phyloP scores from a whole-genome alignment of 2,888 invertebrate species.

The Antheraea yamamai region DNA sequence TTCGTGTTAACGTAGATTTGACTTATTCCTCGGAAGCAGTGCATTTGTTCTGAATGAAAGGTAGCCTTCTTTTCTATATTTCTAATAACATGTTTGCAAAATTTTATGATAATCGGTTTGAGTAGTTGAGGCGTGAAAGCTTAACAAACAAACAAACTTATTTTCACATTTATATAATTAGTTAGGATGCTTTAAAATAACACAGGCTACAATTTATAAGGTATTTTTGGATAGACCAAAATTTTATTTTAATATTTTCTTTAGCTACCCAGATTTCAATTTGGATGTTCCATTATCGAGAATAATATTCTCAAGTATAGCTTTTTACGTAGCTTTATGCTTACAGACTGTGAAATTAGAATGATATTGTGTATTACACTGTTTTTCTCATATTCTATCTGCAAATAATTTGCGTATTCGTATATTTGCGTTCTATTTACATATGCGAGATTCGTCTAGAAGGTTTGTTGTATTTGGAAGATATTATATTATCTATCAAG shows the following conservation, averaged over 20 bases:
- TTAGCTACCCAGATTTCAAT: not conserved
- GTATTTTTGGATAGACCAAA: not conserved
- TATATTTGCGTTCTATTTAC: not conserved
- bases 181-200: too few relatives aligned
- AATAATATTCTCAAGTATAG: slow-evolving; percentile 4
- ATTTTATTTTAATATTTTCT: not conserved
- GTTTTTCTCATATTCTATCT: not conserved
- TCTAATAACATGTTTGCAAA: too few relatives aligned
- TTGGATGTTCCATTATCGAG: slow-evolving; percentile 7
- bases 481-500: too few relatives aligned
- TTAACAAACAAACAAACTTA: too few relatives aligned
- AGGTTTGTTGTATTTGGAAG: not conserved
- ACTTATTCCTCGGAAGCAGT: too few relatives aligned
- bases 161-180: too few relatives aligned
- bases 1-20: too few relatives aligned
- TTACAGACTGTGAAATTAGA: slow-evolving; percentile 34
- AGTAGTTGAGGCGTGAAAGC: too few relatives aligned
- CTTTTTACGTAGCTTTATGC: slow-evolving; percentile 14
- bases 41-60: too few relatives aligned
- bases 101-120: too few relatives aligned
- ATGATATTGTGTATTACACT: slow-evolving; percentile 24
- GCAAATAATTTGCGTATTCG: slow-evolving; percentile 6
- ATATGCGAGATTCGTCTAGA: not conserved
- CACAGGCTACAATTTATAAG: too few relatives aligned
- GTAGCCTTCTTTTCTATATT: too few relatives aligned